phyloP scores from a whole-genome alignment of 2,888 invertebrate species.

The Abrostola tripartita region DNA sequence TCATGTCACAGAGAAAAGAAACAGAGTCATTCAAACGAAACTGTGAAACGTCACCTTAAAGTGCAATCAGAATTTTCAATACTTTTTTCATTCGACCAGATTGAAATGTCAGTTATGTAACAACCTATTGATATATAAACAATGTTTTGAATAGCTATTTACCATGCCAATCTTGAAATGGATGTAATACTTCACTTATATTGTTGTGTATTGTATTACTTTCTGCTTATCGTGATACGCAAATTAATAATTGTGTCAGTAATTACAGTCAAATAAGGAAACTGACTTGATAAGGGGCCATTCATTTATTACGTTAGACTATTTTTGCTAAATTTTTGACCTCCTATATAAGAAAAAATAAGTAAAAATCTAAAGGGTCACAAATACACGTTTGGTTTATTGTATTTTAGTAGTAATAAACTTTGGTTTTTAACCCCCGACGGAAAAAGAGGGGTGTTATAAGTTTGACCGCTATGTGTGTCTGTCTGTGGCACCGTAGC shows the following conservation, averaged over 20 bases:
- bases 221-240: constrained; percentile 34
- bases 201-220: constrained; percentile 13
- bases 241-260: constrained; percentile 40
- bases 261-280: constrained; percentile 8
- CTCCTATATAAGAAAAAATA: too few relatives aligned
- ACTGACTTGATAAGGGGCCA: background rate
- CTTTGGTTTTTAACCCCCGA: too few relatives aligned
- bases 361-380: too few relatives aligned
- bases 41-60: constrained; percentile 1
- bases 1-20: background rate
- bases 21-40: background rate
- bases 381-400: too few relatives aligned
- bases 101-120: constrained; percentile 32
- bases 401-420: too few relatives aligned
- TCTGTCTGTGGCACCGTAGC: too few relatives aligned
- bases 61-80: constrained; percentile 34
- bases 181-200: constrained; percentile 23
- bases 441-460: too few relatives aligned
- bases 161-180: constrained; percentile 37
- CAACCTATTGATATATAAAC: constrained; percentile 37
- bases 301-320: too few relatives aligned
- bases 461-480: too few relatives aligned
- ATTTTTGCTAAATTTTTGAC: too few relatives aligned
- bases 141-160: constrained; percentile 38
- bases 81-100: constrained; percentile 30